Percentiles rank a stretch among this genome's conserved stretches.
These are phyloP conservation scores for Celastrina argiolus DNA, from an alignment of 2,888 invertebrate species.

Conservation along the genomic window DNA sequence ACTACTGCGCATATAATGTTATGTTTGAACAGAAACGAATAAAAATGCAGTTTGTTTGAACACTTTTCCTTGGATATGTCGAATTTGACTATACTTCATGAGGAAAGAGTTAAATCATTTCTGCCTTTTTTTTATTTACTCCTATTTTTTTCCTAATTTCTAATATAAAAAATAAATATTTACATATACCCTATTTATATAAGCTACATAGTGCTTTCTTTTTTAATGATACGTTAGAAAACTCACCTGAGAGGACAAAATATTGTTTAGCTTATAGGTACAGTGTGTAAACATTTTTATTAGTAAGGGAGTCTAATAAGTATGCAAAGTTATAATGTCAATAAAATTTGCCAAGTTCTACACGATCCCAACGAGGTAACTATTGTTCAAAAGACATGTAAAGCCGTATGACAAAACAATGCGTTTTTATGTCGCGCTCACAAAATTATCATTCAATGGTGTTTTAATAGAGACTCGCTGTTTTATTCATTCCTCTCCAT, in stretches of 20 bases:
- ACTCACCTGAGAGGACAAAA: background rate
- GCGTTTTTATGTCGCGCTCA: slow-evolving; percentile 13
- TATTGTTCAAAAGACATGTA: slow-evolving; percentile 16
- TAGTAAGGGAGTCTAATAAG: background rate
- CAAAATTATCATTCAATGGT: slow-evolving; percentile 20
- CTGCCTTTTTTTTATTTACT: too few relatives aligned
- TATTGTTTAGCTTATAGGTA: too few relatives aligned
- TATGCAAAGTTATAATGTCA: slow-evolving; percentile 1
- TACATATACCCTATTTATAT: too few relatives aligned
- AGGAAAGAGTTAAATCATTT: too few relatives aligned
- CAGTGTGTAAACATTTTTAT: too few relatives aligned
- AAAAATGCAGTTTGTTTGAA: background rate
- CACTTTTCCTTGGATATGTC: background rate
- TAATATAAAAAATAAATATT: too few relatives aligned
- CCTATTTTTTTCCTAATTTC: too few relatives aligned
- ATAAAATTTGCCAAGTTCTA: slow-evolving; percentile 4
- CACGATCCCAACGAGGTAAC: background rate
- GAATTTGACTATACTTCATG: too few relatives aligned
- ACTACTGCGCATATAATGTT: background rate
- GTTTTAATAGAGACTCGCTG: slow-evolving; percentile 28
- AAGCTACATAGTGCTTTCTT: too few relatives aligned
- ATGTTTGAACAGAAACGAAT: background rate
- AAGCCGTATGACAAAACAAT: slow-evolving; percentile 21
- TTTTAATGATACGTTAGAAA: too few relatives aligned
- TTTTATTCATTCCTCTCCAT: slow-evolving; percentile 20